Evolutionary conservation across 2,797 vertebrate species (phyloP).

Genomic region (Mormyrus proboscirostris): DNA sequence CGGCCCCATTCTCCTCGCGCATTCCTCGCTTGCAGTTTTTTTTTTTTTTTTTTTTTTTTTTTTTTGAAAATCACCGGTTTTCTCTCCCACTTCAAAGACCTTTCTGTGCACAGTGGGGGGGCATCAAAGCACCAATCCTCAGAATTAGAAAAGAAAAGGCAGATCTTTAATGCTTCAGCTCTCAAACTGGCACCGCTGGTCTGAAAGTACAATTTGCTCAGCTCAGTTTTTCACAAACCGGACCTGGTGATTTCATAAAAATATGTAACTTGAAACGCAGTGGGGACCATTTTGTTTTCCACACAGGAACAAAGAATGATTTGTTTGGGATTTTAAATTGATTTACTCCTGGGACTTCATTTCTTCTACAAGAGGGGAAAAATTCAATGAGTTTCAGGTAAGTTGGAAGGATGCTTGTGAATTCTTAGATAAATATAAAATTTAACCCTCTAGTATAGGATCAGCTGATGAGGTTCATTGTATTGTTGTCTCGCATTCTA

Average conservation of each 20-base stretch:
- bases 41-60: neutral
- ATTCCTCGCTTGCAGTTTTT: neutral
- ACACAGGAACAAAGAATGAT: slow-evolving; percentile 34
- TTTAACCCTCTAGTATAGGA: neutral
- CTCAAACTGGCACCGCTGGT: slow-evolving; percentile 52
- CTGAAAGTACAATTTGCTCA: slow-evolving; percentile 42
- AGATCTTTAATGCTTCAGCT: slow-evolving; percentile 73
- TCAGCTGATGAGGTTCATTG: neutral
- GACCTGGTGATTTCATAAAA: slow-evolving; percentile 41
- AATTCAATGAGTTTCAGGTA: slow-evolving; percentile 17
- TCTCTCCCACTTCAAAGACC: slow-evolving; percentile 67
- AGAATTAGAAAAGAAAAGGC: slow-evolving; percentile 70
- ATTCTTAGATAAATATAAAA: neutral
- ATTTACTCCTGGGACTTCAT: slow-evolving; percentile 25
- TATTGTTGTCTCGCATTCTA: neutral
- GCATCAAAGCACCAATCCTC: slow-evolving; percentile 74
- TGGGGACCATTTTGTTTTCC: slow-evolving; percentile 33
- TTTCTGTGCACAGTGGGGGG: slow-evolving; percentile 72
- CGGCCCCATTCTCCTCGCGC: neutral
- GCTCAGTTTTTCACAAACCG: slow-evolving; percentile 31
- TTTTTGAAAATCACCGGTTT: slow-evolving; percentile 60
- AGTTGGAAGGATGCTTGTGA: slow-evolving; percentile 13
- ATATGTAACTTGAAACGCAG: slow-evolving; percentile 46
- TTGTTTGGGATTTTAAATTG: slow-evolving; percentile 32
- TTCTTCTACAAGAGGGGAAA: slow-evolving; percentile 21